A percentile compares a stretch with the other conserved stretches of the same genome.
These are phyloP conservation scores for Automeris io DNA, from an alignment of 2,888 invertebrate genomes.

Conservation along the genomic window DNA sequence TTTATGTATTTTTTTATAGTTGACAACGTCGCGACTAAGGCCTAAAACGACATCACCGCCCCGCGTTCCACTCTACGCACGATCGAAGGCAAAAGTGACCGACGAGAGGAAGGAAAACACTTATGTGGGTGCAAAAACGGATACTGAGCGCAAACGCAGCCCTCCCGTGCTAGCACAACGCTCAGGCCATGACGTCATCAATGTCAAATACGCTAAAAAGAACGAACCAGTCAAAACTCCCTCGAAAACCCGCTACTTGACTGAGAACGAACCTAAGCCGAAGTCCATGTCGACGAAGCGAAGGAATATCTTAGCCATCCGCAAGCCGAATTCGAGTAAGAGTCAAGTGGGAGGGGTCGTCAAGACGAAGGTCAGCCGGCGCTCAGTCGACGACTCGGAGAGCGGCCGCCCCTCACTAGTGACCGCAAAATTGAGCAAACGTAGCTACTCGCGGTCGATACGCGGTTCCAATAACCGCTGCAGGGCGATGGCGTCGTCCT, in stretches of 20 bases:
- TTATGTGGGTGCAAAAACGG: slow-evolving; percentile 53
- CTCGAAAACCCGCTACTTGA: slow-evolving; percentile 44
- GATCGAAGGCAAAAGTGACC: slow-evolving; percentile 54
- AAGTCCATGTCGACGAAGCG: slow-evolving; percentile 53
- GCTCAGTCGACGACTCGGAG: slow-evolving; percentile 54
- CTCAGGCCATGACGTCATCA: slow-evolving; percentile 48
- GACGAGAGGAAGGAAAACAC: slow-evolving; percentile 70
- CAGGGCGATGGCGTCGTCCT: slow-evolving; percentile 47
- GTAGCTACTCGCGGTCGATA: slow-evolving; percentile 41
- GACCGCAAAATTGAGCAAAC: slow-evolving; percentile 45
- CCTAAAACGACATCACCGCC: slow-evolving; percentile 56
- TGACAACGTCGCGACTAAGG: slow-evolving; percentile 57
- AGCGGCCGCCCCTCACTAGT: slow-evolving; percentile 36
- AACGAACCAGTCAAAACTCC: slow-evolving; percentile 49
- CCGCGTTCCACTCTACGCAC: slow-evolving; percentile 52
- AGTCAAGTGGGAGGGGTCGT: slow-evolving; percentile 42
- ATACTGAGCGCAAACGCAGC: slow-evolving; percentile 39
- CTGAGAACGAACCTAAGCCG: slow-evolving; percentile 59
- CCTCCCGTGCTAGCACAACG: slow-evolving; percentile 40
- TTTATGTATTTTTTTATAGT: neutral
- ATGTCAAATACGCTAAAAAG: slow-evolving; percentile 46
- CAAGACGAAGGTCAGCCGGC: slow-evolving; percentile 42
- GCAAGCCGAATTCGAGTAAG: slow-evolving; percentile 62
- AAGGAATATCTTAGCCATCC: slow-evolving; percentile 55
- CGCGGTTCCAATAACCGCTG: slow-evolving; percentile 28